Percentiles rank a stretch among this genome's conserved stretches.
Evolutionary conservation across 2,888 invertebrate species (phyloP).

Genomic region (Bedellia somnulentella): DNA sequence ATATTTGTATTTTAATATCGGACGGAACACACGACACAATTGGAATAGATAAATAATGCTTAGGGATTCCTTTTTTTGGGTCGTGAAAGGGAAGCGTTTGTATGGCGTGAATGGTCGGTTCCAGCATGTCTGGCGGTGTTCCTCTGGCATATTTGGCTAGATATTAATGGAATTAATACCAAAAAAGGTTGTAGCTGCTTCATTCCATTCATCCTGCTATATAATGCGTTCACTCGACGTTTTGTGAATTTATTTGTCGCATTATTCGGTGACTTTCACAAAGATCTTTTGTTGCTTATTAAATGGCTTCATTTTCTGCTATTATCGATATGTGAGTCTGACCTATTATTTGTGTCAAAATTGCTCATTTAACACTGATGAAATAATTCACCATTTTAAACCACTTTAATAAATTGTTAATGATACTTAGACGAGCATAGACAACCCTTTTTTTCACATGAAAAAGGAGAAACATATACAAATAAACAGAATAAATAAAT

Average conservation of each 20-base stretch:
- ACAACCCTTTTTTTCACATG: no score
- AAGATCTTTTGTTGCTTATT: conserved; percentile 8
- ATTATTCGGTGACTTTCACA: conserved; percentile 19
- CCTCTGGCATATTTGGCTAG: conserved; percentile 18
- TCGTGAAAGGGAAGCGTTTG: conserved; percentile 17
- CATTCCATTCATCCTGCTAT: conserved; percentile 20
- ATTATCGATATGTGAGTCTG: no score
- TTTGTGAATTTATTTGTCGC: conserved; percentile 11
- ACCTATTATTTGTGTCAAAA: no score
- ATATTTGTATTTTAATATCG: conserved; percentile 53
- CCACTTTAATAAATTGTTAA: no score
- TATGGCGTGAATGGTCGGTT: conserved; percentile 37
- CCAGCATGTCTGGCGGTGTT: conserved; percentile 34
- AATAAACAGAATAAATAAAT: no score
- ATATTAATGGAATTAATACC: conserved; percentile 23
- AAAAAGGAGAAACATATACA: no score
- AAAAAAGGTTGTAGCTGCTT: conserved; percentile 14
- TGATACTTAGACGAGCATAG: no score
- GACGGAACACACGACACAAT: conserved; percentile 39
- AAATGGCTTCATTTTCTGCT: conserved; percentile 8
- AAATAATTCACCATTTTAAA: no score
- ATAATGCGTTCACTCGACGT: conserved; percentile 10
- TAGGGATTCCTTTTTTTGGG: conserved; percentile 23
- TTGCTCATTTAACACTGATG: no score
- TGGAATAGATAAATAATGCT: conserved; percentile 47